Conservation (phyloP, 2,113 vertebrate species). For the Varanus komodoensis region DNA sequence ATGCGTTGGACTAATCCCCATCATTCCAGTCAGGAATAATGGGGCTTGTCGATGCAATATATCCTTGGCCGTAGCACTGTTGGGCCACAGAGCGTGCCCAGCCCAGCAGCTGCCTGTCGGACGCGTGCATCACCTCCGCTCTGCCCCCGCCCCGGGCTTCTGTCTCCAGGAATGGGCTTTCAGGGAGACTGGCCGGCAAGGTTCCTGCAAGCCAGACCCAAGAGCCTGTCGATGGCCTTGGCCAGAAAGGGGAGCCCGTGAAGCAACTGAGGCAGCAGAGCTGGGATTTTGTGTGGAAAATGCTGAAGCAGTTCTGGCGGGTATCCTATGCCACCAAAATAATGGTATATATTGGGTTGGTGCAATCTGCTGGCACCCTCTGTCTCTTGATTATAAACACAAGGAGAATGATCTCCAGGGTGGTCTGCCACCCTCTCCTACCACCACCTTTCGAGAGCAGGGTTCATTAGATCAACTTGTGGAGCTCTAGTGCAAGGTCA, state of each 20-base stretch:
- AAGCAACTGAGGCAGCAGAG: background rate
- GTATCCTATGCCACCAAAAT: background rate
- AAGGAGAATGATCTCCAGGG: no score
- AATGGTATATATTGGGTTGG: background rate
- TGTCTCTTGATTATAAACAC: background rate
- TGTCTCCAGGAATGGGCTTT: background rate
- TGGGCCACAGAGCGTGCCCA: no score
- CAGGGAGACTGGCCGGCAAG: background rate
- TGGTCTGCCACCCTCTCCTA: no score
- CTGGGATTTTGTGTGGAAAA: background rate
- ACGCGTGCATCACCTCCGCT: no score
- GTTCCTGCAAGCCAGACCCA: rapidly evolving
- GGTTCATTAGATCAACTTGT: constrained; percentile 55
- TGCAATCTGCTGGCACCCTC: constrained; percentile 32
- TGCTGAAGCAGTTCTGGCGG: background rate
- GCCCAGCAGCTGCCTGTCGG: background rate
- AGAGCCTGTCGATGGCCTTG: rapidly evolving
- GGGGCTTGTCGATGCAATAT: no score
- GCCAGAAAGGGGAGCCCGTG: background rate
- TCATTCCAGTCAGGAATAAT: no score
- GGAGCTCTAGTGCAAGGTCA: constrained; percentile 15
- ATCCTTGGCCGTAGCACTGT: no score
- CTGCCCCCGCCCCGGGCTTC: constrained; percentile 17
- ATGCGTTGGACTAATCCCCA: no score
- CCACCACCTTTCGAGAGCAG: constrained; percentile 38